Percentiles rank a stretch among this genome's conserved stretches.
phyloP scores from a whole-genome alignment of 2,888 invertebrate species.

The Epistrophella euchroma region DNA sequence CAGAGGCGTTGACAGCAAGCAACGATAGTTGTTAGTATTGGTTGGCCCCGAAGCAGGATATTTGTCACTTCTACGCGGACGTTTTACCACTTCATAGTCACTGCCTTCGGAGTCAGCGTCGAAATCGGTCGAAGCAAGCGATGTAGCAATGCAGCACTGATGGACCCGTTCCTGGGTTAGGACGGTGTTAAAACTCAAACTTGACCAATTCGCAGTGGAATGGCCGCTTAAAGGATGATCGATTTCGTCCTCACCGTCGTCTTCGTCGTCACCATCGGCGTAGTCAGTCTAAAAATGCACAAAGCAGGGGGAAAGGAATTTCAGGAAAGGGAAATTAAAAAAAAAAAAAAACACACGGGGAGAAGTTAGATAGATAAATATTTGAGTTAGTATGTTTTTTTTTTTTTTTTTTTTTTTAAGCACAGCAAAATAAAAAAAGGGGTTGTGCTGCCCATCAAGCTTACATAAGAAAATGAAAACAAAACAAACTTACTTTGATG shows the following conservation, averaged over 20 bases:
- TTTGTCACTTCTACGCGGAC: conserved; percentile 73
- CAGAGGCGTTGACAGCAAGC: conserved; percentile 59
- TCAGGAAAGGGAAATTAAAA: neutral
- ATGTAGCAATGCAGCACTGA: conserved; percentile 75
- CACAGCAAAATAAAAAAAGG: conserved; percentile 3
- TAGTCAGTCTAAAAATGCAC: conserved; percentile 77
- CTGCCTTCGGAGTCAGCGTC: conserved; percentile 87
- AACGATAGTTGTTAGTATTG: conserved; percentile 63
- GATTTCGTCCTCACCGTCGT: conserved; percentile 80
- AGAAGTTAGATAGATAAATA: conserved; percentile 32
- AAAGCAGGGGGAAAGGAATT: conserved; percentile 23
- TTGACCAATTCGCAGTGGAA: conserved; percentile 78
- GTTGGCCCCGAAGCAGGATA: conserved; percentile 51
- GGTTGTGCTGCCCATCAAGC: neutral
- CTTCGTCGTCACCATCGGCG: conserved; percentile 81
- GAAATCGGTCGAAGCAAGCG: conserved; percentile 84
- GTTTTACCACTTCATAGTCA: conserved; percentile 83
- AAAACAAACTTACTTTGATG: conserved; percentile 49
- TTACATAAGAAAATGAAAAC: neutral
- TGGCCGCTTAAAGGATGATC: conserved; percentile 76
- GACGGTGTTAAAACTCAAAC: conserved; percentile 77
- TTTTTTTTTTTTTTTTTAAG: conserved; percentile 28
- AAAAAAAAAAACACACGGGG: conserved; percentile 27
- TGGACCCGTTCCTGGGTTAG: conserved; percentile 72
- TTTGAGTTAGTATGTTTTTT: conserved; percentile 55